These are phyloP conservation scores for Sardinella longiceps DNA, from an alignment of 2,797 vertebrate genomes.

Conservation along the genomic window DNA sequence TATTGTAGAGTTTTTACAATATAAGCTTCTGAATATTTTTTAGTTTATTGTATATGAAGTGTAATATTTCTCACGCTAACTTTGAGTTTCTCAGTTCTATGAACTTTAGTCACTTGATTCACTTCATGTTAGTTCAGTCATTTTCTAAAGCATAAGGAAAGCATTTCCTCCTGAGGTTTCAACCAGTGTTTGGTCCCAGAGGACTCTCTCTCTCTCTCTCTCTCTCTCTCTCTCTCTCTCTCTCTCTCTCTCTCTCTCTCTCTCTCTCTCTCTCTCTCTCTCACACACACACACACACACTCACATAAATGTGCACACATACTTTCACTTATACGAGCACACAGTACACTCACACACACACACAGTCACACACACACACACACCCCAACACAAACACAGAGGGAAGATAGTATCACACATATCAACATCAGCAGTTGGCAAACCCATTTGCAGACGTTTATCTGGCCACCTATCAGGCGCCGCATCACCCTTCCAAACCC, in stretches of 20 bases:
- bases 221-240: not conserved
- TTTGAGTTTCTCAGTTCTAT: not conserved
- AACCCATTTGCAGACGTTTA: not conserved
- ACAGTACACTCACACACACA: constrained; percentile 16
- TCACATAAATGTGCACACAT: not conserved
- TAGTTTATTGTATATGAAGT: not conserved
- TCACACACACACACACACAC: not conserved
- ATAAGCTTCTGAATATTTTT: too few relatives aligned
- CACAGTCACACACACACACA: constrained; percentile 9
- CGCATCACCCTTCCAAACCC: not conserved
- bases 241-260: not conserved
- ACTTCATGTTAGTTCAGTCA: not conserved
- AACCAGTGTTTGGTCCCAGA: not conserved
- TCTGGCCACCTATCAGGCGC: constrained; percentile 8
- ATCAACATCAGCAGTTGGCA: not conserved
- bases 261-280: not conserved
- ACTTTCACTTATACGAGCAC: not conserved
- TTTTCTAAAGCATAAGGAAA: not conserved
- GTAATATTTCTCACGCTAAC: not conserved
- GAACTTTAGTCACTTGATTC: not conserved
- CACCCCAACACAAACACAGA: not conserved
- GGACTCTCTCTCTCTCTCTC: not conserved
- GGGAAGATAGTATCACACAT: not conserved
- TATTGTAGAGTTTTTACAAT: too few relatives aligned
- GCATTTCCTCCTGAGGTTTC: constrained; percentile 1